Base-by-base conservation (phyloP, 1,140 invertebrate genomes). In the Lepidostoma basale region DNA sequence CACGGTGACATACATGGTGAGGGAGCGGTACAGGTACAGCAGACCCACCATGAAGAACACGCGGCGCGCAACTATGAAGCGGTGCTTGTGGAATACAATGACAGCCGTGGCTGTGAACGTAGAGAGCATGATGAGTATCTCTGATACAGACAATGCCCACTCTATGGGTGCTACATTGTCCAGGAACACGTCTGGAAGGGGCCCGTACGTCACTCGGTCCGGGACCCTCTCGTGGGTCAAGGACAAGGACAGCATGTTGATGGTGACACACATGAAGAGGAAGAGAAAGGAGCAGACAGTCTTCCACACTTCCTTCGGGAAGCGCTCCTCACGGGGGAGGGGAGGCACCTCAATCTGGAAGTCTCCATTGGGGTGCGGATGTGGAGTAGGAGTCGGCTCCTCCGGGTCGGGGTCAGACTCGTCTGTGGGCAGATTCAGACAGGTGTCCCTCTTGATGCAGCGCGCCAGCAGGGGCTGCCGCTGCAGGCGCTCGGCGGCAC, bases 1-100 rank as follows among this genome's bases (percentile, higher is more conserved):
- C 44, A 94, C 93, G 1, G 94, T 96, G 40, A 95, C 92, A 79
- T 89, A 94, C 91, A 96, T 95, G 42, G 93, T 95, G 42, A 95
- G 81, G 58, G 92, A 92, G 33, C 93, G 87, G 86, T 95, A 93
- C 81, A 95, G 86, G 78, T 96, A 95, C 69, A 95, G 80, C 58
- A 95, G 77, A 18, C 91, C 90, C 81, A 95, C 87, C 59, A 96
- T 86, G 60, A 95, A 83, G 77, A 94, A 95, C 76, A 94, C 80
- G 73, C 94, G 84, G 71, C 93, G 86, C 71, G 92, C 86, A 36
- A 95, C 88, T 73, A 95, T 95, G 78, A 92, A 93, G 85, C 93
- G 88, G 81, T 95, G 90, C 76, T 90, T 93, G 83, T 95, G 93
- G 78, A 94, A 88, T 74, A 94, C 81, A 56, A 94, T 85, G 69